phyloP scores from a whole-genome alignment of 2,113 vertebrate species.

The Dermatemys mawii region DNA sequence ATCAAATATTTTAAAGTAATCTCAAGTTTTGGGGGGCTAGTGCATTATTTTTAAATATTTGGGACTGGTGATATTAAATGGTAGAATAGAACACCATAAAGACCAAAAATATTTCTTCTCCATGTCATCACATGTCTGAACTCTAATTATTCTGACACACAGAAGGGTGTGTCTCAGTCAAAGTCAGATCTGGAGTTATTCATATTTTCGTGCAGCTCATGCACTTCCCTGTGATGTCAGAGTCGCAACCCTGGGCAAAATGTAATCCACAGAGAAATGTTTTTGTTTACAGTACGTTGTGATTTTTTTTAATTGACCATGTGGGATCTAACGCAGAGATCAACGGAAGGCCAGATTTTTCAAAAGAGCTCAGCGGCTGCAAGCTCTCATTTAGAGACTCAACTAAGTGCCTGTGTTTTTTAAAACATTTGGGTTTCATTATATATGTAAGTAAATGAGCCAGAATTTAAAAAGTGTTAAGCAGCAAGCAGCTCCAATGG shows the following conservation, averaged over 20 bases:
- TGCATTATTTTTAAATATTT: neutral
- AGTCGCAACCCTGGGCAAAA: neutral
- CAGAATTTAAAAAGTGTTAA: neutral
- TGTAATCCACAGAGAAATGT: neutral
- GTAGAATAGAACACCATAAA: neutral
- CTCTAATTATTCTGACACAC: neutral
- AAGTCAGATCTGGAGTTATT: neutral
- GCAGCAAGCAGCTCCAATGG: rapidly evolving
- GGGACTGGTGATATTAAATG: neutral
- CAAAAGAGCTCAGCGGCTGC: too few relatives aligned
- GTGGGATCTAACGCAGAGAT: neutral
- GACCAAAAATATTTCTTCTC: neutral
- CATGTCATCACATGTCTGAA: neutral
- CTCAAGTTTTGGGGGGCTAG: neutral
- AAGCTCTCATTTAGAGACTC: neutral
- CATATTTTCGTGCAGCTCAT: neutral
- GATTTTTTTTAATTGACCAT: neutral
- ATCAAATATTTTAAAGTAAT: neutral
- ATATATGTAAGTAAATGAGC: rapidly evolving
- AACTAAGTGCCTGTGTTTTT: rapidly evolving
- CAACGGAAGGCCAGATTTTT: neutral
- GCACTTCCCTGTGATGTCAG: neutral
- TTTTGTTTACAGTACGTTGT: neutral
- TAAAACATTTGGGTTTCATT: neutral
- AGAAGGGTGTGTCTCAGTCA: neutral